Evolutionary conservation across 2,113 vertebrate species (phyloP), one percentile per base, ranked within the genome.

Genomic region (Pteruthius melanotis): DNA sequence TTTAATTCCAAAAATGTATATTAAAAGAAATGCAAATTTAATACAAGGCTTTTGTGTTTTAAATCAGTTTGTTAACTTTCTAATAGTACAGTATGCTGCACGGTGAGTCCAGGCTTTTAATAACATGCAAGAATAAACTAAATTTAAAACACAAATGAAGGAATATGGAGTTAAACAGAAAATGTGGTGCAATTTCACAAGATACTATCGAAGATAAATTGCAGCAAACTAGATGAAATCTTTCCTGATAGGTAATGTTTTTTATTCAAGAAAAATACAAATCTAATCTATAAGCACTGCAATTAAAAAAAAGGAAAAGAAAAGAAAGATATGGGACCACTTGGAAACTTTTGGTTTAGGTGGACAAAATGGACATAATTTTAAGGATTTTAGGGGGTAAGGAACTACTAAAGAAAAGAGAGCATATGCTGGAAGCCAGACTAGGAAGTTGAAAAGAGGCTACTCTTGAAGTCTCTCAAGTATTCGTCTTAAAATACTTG

Each of bases 301-400:
- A 83, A 35, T 14, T 6, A 4, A 14, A 50, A 35, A 26, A 27
- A 35, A 28, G 15, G 6, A 61, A 40, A 30, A 3, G 3, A 35
- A 13, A 39, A n/a, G 3, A 39, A 31, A 59, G 1, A 13, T 7
- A 5, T n/a, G 3, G 1, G 39, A 59, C 6, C 4, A 87, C 7
- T 12, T 23, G 11, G 27, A 50, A 80, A 26, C 1, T 65, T 65
- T 49, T 52, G 14, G 4, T 68, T 80, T 45, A 77, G 10, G 10
- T 56, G 30, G 10, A 81, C 15, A 54, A 89, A 86, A 71, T 15
- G 3, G 7, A 35, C 31, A 15, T 7, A 1, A 16, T 53, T 80
- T 74, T 49, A 33, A 61, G 30, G 65, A 61, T n/a, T 91, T 11
- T 50, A 39, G 45, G 3, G 2, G 4, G 1, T 54, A 59, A 63